phyloP scores from a whole-genome alignment of 37 sponge, comb jelly and placozoan species.

The Hormiphora californensis region DNA sequence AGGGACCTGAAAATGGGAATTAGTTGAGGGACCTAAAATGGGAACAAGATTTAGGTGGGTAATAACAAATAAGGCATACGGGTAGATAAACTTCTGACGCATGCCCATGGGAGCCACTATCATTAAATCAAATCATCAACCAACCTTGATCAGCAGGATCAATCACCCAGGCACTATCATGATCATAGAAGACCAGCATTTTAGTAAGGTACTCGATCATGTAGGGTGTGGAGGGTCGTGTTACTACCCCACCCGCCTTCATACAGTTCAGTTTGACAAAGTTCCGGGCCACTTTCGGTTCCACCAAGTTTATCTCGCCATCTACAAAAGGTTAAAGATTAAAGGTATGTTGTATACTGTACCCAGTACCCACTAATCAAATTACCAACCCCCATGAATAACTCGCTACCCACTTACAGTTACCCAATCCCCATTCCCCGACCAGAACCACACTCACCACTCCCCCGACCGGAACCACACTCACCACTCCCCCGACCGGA shows the following conservation, averaged over 20 bases:
- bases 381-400: neutral
- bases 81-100: too few species aligned
- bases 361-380: neutral
- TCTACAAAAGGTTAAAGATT: neutral
- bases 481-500: neutral
- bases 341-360: neutral
- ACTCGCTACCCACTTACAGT: too few species aligned
- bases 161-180: constrained; percentile 4
- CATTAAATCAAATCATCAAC: too few species aligned
- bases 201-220: neutral
- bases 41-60: too few species aligned
- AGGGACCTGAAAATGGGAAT: too few species aligned
- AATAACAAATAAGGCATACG: too few species aligned
- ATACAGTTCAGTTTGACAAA: neutral
- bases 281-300: neutral
- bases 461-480: neutral
- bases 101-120: too few species aligned
- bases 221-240: neutral
- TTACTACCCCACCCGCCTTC: neutral
- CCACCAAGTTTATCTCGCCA: constrained; percentile 10
- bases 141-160: neutral
- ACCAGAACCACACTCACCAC: neutral
- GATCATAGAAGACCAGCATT: constrained; percentile 8
- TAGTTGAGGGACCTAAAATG: too few species aligned
- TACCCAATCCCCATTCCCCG: too few species aligned